phyloP scores from a whole-genome alignment of 2,113 vertebrate species.

The human (Homo sapiens) region DNA sequence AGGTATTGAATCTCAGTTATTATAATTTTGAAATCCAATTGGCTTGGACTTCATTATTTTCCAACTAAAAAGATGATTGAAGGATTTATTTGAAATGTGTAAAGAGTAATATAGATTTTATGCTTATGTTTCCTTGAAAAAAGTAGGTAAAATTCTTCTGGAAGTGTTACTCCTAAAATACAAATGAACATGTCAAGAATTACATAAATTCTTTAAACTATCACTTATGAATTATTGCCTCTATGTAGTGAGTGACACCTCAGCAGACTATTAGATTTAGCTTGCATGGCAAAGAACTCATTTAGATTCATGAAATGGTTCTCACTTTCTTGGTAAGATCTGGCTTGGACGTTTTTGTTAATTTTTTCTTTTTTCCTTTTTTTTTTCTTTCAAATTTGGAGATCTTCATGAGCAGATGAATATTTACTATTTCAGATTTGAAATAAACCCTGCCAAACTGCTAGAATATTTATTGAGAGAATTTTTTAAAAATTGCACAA shows the following conservation, averaged over 20 bases:
- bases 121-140: background rate
- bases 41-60: conserved; percentile 10
- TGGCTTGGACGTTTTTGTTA: background rate
- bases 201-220: background rate
- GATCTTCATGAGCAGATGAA: background rate
- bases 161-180: background rate
- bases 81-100: conserved; percentile 13
- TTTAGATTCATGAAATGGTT: background rate
- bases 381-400: background rate
- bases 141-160: background rate
- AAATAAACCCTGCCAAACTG: background rate
- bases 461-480: background rate
- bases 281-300: background rate
- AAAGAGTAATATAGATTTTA: background rate
- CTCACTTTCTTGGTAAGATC: background rate
- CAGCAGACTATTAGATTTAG: background rate
- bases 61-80: conserved; percentile 35
- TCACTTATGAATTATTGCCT: background rate
- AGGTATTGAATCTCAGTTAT: background rate
- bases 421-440: background rate
- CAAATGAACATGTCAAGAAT: background rate
- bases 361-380: background rate
- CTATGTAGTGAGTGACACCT: background rate
- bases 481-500: background rate
- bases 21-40: background rate